Conservation (phyloP, 2,888 invertebrate genomes). For the Chrysodeixis includens region DNA sequence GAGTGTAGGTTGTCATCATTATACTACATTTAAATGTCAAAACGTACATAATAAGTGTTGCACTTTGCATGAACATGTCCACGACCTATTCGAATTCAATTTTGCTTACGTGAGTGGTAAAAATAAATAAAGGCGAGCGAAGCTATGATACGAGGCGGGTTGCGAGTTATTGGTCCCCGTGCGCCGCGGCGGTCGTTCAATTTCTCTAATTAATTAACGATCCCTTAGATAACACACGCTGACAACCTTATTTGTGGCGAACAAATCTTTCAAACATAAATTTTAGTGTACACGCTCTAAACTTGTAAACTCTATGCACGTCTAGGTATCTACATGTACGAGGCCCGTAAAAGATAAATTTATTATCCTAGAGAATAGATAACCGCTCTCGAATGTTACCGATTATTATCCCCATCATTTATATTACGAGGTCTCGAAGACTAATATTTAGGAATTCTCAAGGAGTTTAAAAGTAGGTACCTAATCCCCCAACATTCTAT, state of each 20-base stretch:
- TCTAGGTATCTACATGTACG: conserved; percentile 72
- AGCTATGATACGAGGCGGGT: conserved; percentile 88
- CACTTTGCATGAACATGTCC: conserved; percentile 71
- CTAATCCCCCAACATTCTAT: conserved; percentile 62
- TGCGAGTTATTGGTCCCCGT: conserved; percentile 88
- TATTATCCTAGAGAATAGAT: conserved; percentile 65
- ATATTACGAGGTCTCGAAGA: conserved; percentile 63
- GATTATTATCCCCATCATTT: conserved; percentile 64
- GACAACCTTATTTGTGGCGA: conserved; percentile 89
- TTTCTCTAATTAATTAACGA: conserved; percentile 90
- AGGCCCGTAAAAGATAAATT: conserved; percentile 77
- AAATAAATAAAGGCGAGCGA: conserved; percentile 86
- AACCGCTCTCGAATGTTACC: conserved; percentile 62
- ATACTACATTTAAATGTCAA: conserved; percentile 58
- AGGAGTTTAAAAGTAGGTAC: conserved; percentile 55
- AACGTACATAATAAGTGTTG: conserved; percentile 57
- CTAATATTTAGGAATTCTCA: conserved; percentile 58
- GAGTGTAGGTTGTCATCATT: conserved; percentile 52
- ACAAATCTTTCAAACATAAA: conserved; percentile 89
- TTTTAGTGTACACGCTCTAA: conserved; percentile 87
- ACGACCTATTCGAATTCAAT: conserved; percentile 83
- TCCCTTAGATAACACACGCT: conserved; percentile 87
- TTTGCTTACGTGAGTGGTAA: conserved; percentile 88
- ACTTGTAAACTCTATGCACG: conserved; percentile 86
- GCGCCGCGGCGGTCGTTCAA: conserved; percentile 86